These are phyloP conservation scores for Eudyptes chrysolophus DNA, from an alignment of 2,113 vertebrate genomes.

Conservation along the genomic window DNA sequence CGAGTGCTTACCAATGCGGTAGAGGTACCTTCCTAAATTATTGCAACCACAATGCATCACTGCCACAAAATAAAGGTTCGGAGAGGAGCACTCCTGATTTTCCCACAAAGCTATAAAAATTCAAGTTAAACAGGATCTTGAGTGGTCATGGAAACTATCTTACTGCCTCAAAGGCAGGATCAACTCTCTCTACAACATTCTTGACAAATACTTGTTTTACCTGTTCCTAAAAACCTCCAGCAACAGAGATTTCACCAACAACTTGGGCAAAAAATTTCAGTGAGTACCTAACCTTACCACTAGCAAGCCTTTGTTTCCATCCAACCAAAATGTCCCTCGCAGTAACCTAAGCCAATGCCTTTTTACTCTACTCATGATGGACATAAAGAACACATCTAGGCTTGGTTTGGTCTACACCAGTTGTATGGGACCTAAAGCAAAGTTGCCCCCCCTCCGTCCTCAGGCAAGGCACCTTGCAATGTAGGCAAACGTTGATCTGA, in stretches of 20 bases:
- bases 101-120: not conserved
- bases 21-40: not conserved
- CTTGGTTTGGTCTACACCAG: not conserved
- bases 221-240: not conserved
- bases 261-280: not conserved
- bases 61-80: not conserved
- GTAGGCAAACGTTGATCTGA: not conserved
- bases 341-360: not conserved
- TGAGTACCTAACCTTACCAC: not conserved
- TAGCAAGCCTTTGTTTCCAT: not conserved
- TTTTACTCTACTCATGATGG: accelerated
- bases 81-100: not conserved
- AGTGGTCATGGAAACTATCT: not conserved
- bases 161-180: not conserved
- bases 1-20: accelerated
- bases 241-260: not conserved
- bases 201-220: not conserved
- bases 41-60: not conserved
- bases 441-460: accelerated
- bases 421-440: not conserved
- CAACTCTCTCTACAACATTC: not conserved
- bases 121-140: not conserved
- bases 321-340: not conserved
- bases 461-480: not conserved
- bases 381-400: too few species aligned